phyloP scores from a whole-genome alignment of 2,797 vertebrate genomes.

The Lates japonicus region DNA sequence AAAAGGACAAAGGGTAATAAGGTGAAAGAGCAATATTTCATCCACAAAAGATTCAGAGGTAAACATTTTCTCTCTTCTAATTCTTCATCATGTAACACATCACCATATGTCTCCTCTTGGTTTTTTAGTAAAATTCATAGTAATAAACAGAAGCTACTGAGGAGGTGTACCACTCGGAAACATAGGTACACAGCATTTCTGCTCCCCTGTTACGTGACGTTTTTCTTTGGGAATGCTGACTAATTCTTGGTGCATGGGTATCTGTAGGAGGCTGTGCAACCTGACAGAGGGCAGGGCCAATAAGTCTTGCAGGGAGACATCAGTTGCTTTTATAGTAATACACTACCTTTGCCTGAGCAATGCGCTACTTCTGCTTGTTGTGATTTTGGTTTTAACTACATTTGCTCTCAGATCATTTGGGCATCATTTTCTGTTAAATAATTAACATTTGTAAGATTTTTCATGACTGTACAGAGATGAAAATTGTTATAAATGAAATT shows the following conservation, averaged over 20 bases:
- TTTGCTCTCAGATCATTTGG: conserved; percentile 30
- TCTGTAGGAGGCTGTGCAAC: conserved; percentile 74
- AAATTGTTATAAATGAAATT: background rate
- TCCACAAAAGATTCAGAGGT: background rate
- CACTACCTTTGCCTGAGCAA: conserved; percentile 81
- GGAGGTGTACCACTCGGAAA: conserved; percentile 93
- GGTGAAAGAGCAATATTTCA: background rate
- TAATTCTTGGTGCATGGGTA: conserved; percentile 94
- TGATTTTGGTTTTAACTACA: conserved; percentile 73
- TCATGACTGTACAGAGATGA: conserved; percentile 18
- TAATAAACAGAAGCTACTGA: conserved; percentile 99
- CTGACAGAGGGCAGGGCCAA: conserved; percentile 53
- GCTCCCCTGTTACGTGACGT: conserved; percentile 87
- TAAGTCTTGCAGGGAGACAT: conserved; percentile 50
- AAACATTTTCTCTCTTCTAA: conserved; percentile 64
- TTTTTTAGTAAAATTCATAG: conserved; percentile 95
- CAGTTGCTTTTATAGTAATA: conserved; percentile 68
- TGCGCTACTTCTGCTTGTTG: conserved; percentile 86
- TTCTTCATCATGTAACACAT: conserved; percentile 82
- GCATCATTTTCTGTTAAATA: conserved; percentile 24
- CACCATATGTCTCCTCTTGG: conserved; percentile 88
- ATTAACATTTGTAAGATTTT: conserved; percentile 26
- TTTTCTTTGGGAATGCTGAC: conserved; percentile 93
- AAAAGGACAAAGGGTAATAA: background rate
- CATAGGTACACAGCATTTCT: conserved; percentile 95